Conservation (phyloP, 35 echinoderm and acorn worm genomes). For the Acanthaster planci region DNA sequence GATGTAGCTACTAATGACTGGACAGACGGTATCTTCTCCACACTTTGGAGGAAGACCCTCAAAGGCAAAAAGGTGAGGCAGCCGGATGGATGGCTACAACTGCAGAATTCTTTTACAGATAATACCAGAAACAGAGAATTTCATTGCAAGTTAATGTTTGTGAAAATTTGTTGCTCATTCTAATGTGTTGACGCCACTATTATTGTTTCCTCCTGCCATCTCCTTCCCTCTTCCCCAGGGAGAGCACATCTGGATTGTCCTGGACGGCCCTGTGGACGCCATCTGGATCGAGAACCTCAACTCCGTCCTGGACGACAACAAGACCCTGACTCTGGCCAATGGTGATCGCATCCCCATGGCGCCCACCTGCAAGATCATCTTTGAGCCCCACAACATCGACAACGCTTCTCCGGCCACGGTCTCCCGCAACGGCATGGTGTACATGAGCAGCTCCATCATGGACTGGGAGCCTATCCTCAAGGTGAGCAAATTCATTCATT, state of each 20-base stretch:
- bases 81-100: background rate
- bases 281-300: conserved; percentile 99
- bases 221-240: conserved; percentile 36
- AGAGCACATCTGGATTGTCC: conserved; percentile 94
- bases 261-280: conserved; percentile 97
- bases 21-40: conserved; percentile 99
- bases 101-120: background rate
- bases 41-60: conserved; percentile 97
- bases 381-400: conserved; percentile 98
- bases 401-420: conserved; percentile 96
- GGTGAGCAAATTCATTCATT: conserved; percentile 39
- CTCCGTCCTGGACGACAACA: conserved; percentile 97
- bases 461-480: conserved; percentile 88
- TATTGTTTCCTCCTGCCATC: too few species aligned
- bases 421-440: conserved; percentile 95
- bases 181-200: too few species aligned
- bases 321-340: conserved; percentile 93
- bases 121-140: too few species aligned
- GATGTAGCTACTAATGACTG: conserved; percentile 99
- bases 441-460: conserved; percentile 97
- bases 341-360: conserved; percentile 98
- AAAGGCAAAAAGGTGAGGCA: conserved; percentile 99
- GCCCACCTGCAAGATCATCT: conserved; percentile 88
- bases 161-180: too few species aligned
- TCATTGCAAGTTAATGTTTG: too few species aligned